Percentiles rank a stretch among this genome's conserved stretches.
These are phyloP conservation scores for Disparrhopalites patrizii DNA, from an alignment of 2,888 invertebrate species.

Conservation along the genomic window DNA sequence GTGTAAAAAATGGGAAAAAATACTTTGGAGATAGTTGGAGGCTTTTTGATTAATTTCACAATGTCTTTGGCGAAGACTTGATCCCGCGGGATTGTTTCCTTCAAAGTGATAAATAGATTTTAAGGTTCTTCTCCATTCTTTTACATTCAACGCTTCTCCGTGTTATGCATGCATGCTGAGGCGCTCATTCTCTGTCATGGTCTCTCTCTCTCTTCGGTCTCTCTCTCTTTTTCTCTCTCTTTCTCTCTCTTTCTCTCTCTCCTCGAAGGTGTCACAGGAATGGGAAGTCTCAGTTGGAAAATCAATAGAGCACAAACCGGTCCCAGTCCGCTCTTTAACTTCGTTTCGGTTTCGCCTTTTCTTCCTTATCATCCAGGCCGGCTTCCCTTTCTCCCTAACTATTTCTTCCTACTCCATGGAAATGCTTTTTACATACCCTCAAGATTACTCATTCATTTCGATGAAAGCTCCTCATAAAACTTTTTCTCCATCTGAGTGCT, in stretches of 20 bases:
- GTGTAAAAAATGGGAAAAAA: slow-evolving; percentile 31
- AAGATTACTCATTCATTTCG: slow-evolving; percentile 15
- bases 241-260: not conserved
- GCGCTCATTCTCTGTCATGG: slow-evolving; percentile 10
- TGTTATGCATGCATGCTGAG: slow-evolving; percentile 24
- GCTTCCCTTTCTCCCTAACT: not conserved
- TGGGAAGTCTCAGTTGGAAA: slow-evolving; percentile 21
- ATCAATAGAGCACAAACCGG: slow-evolving; percentile 29
- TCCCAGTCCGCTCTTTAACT: slow-evolving; percentile 27
- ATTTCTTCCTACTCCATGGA: not conserved
- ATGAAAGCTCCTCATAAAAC: slow-evolving; percentile 8
- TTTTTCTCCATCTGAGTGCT: not conserved
- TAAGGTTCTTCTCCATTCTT: slow-evolving; percentile 36
- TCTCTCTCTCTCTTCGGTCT: too few relatives aligned
- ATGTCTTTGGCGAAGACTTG: slow-evolving; percentile 38
- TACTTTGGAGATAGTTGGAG: slow-evolving; percentile 31
- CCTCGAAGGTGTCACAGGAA: slow-evolving; percentile 23
- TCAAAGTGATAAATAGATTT: slow-evolving; percentile 48
- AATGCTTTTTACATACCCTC: not conserved
- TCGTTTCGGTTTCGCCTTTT: slow-evolving; percentile 26
- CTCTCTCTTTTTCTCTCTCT: slow-evolving; percentile 6
- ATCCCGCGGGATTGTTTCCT: slow-evolving; percentile 39
- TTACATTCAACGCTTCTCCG: slow-evolving; percentile 20
- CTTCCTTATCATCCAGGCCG: slow-evolving; percentile 16
- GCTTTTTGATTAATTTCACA: slow-evolving; percentile 43